Conservation (phyloP, 1,140 invertebrate genomes). For the Drosophila virilis region DNA sequence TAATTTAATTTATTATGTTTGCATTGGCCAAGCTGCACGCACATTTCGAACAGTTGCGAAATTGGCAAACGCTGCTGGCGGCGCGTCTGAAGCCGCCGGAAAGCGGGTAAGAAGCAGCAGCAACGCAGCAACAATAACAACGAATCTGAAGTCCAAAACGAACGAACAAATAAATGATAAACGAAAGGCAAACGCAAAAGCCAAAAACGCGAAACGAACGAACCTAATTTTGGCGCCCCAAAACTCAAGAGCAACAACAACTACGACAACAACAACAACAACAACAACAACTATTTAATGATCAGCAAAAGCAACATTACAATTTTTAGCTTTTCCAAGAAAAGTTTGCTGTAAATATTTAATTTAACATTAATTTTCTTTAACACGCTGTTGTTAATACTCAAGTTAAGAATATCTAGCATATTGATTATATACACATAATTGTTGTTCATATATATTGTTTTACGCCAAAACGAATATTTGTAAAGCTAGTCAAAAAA, state of each 20-base stretch:
- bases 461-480: slow-evolving; percentile 41
- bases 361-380: slow-evolving; percentile 27
- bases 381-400: slow-evolving; percentile 43
- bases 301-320: slow-evolving; percentile 18
- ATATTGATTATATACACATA: slow-evolving; percentile 25
- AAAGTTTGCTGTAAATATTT: slow-evolving; percentile 66
- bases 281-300: background rate
- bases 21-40: slow-evolving; percentile 53
- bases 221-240: slow-evolving; percentile 49
- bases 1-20: slow-evolving; percentile 67
- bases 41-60: slow-evolving; percentile 75
- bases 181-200: slow-evolving; percentile 51
- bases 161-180: slow-evolving; percentile 56
- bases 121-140: slow-evolving; percentile 25
- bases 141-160: slow-evolving; percentile 50
- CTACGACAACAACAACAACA: slow-evolving; percentile 53
- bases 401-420: slow-evolving; percentile 20
- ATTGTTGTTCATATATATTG: slow-evolving; percentile 62
- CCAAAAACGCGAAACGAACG: slow-evolving; percentile 63
- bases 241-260: slow-evolving; percentile 38
- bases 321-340: slow-evolving; percentile 45
- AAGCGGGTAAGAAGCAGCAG: slow-evolving; percentile 16
- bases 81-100: slow-evolving; percentile 73
- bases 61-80: slow-evolving; percentile 66
- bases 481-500: slow-evolving; percentile 66